Conservation (phyloP, 2,888 invertebrate genomes). For the Rhodophaea formosa region DNA sequence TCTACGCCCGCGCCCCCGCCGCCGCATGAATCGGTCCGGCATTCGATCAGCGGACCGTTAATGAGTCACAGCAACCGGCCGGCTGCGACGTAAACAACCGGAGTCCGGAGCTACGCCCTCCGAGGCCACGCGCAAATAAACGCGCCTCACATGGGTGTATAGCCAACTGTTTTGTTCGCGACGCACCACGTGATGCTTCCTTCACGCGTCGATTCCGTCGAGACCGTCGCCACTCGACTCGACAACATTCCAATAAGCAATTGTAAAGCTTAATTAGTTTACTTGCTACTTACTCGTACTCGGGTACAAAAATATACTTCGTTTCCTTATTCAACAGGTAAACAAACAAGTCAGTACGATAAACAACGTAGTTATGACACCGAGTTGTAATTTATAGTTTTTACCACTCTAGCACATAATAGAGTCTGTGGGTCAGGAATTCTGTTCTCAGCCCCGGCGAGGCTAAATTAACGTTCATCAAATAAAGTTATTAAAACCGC, state of each 20-base stretch:
- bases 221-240: background rate
- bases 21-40: slow-evolving; percentile 22
- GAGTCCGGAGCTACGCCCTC: slow-evolving; percentile 52
- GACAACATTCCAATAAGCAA: slow-evolving; percentile 7
- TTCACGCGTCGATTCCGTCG: slow-evolving; percentile 4
- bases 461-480: background rate
- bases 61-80: slow-evolving; percentile 57
- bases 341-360: slow-evolving; percentile 2
- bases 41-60: slow-evolving; percentile 41
- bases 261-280: background rate
- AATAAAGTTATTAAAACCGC: slow-evolving; percentile 17
- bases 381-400: background rate
- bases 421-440: background rate
- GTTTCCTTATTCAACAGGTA: slow-evolving; percentile 7
- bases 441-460: background rate
- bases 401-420: background rate
- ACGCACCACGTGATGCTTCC: slow-evolving; percentile 29
- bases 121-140: slow-evolving; percentile 64
- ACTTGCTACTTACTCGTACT: slow-evolving; percentile 2
- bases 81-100: slow-evolving; percentile 60
- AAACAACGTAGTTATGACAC: slow-evolving; percentile 1
- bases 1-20: slow-evolving; percentile 28
- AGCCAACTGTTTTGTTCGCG: slow-evolving; percentile 45
- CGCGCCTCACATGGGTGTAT: slow-evolving; percentile 62
- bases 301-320: background rate